Percentiles rank a stretch among this genome's conserved stretches.
phyloP scores from a whole-genome alignment of 2,113 vertebrate genomes.

The Acrocephalus kingi region DNA sequence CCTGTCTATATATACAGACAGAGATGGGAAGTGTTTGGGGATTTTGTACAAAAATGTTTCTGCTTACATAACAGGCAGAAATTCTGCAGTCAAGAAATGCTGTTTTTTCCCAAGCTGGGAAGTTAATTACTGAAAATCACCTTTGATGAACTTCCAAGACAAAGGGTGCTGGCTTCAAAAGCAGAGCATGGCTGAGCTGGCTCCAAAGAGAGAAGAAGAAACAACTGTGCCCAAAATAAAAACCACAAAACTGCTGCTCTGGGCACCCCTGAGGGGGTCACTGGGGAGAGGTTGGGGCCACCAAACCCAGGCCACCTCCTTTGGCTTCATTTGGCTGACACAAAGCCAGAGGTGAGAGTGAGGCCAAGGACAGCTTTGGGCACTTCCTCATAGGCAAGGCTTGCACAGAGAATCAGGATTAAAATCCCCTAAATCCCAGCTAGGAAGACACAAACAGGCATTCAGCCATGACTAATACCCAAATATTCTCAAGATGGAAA shows the following conservation, averaged over 20 bases:
- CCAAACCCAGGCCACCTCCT: not conserved
- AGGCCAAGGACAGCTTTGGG: not conserved
- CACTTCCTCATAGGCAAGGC: not conserved
- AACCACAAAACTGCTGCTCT: not conserved
- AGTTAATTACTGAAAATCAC: conserved; percentile 13
- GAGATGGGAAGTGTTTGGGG: not conserved
- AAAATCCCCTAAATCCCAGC: not conserved
- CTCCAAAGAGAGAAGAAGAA: not conserved
- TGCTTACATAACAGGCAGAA: conserved; percentile 20
- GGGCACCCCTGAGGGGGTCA: accelerated
- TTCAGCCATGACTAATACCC: conserved; percentile 45
- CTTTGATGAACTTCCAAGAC: conserved; percentile 4
- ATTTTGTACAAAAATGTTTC: not conserved
- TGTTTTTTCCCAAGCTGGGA: not conserved
- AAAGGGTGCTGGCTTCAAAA: not conserved
- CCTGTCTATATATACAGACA: not conserved
- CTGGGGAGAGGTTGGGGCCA: not conserved
- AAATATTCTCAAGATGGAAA: conserved; percentile 15
- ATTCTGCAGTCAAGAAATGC: not conserved
- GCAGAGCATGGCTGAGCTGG: not conserved
- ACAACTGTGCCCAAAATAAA: not conserved
- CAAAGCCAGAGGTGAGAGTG: not conserved
- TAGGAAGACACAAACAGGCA: not conserved
- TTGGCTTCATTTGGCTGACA: not conserved
- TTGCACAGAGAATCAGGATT: not conserved